Evolutionary conservation across 2,797 vertebrate genomes (phyloP).

Genomic region (Poliocrania exsul): DNA sequence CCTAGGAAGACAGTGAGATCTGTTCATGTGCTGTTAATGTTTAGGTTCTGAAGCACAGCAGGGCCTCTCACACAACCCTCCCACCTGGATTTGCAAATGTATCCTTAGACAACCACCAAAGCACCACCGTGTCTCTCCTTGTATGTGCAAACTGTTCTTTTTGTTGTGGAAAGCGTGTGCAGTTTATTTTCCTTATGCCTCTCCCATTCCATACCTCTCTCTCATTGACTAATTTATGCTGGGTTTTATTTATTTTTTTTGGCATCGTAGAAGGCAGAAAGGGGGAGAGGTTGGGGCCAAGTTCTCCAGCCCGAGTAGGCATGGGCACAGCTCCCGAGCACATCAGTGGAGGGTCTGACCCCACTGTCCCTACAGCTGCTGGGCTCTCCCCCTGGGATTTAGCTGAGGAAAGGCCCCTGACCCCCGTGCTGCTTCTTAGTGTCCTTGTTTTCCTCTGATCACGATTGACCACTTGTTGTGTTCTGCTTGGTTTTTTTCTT

Average conservation of each 20-base stretch:
- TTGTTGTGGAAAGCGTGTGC: conserved; percentile 48
- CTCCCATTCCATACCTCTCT: conserved; percentile 54
- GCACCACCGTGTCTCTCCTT: conserved; percentile 14
- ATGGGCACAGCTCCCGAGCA: accelerated
- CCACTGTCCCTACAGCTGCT: background rate
- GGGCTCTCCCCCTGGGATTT: background rate
- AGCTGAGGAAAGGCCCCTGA: background rate
- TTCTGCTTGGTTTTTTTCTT: conserved; percentile 80
- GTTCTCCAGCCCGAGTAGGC: background rate
- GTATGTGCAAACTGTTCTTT: background rate
- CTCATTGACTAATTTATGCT: conserved; percentile 67
- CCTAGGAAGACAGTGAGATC: conserved; percentile 68
- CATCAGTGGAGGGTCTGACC: background rate
- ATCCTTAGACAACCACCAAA: background rate
- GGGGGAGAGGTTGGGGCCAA: background rate
- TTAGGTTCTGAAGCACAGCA: conserved; percentile 67
- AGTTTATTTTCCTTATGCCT: conserved; percentile 38
- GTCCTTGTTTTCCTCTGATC: conserved; percentile 71
- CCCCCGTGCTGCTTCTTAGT: conserved; percentile 45
- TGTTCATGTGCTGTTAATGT: conserved; percentile 74
- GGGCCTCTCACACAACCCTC: conserved; percentile 22
- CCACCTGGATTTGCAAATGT: background rate
- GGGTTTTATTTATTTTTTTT: conserved; percentile 27
- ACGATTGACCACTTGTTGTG: conserved; percentile 77
- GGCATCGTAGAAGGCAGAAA: background rate